Conservation (phyloP, 2,113 vertebrate genomes). For the Elephas maximus region DNA sequence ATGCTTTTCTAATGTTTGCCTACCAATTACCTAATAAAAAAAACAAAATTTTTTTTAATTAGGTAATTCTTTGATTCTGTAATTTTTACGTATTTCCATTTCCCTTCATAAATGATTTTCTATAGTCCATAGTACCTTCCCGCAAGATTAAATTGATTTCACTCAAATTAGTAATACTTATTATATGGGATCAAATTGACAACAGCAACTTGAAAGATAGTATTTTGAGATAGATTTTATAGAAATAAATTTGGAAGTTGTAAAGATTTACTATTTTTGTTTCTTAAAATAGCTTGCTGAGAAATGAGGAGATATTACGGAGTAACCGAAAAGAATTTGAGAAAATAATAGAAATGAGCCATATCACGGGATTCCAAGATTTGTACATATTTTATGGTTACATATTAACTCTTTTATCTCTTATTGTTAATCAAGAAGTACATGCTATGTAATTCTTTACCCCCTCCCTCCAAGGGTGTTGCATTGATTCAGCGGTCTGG, state of each 20-base stretch:
- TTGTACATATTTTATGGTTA: background rate
- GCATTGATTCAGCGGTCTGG: background rate
- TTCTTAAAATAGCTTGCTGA: slow-evolving; percentile 27
- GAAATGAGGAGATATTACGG: background rate
- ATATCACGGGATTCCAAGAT: background rate
- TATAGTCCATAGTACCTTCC: background rate
- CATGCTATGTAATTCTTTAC: background rate
- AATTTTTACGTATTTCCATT: slow-evolving; percentile 37
- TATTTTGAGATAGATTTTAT: slow-evolving; percentile 40
- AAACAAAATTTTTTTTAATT: background rate
- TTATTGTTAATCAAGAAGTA: slow-evolving; percentile 38
- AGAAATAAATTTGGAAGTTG: slow-evolving; percentile 48
- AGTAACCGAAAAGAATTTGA: slow-evolving; percentile 29
- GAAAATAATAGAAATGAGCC: slow-evolving; percentile 11
- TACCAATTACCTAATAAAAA: background rate
- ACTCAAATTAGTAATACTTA: slow-evolving; percentile 54
- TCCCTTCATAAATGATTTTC: background rate
- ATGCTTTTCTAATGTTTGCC: slow-evolving; percentile 6
- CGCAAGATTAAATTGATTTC: background rate
- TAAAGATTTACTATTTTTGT: slow-evolving; percentile 36
- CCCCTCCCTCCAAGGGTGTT: background rate
- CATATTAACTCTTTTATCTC: background rate
- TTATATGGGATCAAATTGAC: background rate
- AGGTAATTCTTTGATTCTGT: slow-evolving; percentile 3
- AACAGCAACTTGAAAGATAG: background rate